Evolutionary conservation across 2,888 invertebrate species (phyloP), one percentile per base, ranked within the genome.

Genomic region (Metalampra italica): DNA sequence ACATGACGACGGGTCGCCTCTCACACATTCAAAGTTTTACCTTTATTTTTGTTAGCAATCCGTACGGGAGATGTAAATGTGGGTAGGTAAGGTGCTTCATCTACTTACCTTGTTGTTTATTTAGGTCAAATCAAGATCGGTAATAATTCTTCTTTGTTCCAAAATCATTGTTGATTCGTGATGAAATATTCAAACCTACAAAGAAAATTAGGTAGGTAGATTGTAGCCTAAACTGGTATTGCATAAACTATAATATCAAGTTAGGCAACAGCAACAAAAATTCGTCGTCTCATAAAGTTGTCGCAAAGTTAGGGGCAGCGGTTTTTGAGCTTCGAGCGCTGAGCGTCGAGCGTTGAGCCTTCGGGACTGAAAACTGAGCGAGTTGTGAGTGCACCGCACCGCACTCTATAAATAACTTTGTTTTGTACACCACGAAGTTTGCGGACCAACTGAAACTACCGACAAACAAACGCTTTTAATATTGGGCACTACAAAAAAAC

Each of bases 381-480:
- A 64, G 66, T 68, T 72, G 60, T 45, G 68, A 80, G 78, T 72
- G 75, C 76, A 71, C 62, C 62, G 68, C 71, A 57, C 57, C 70
- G 64, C 67, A 71, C 66, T 66, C 76, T 72, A 74, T 73, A 75
- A 75, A 79, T 78, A 82, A 84, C 79, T 82, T 81, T 81, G 75
- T 81, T 79, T 63, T 66, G 68, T 66, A 71, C 68, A 73, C 66
- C 74, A 72, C 66, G 65, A 74, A 79, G 68, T 78, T 77, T 73
- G 63, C 61, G 58, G 64, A 62, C 57, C 56, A 66, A 71, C 64
- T 63, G 55, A 49, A 63, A 64, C 55, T 47, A 47, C 44, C 50
- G 51, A 48, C 51, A 50, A 52, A 48, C 51, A 50, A 52, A 47
- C 50, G 47, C 45, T 45, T 42, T 49, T 22, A 22, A 22, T 22